Evolutionary conservation across 1,140 invertebrate species (phyloP).

Genomic region (Cephus cinctus): DNA sequence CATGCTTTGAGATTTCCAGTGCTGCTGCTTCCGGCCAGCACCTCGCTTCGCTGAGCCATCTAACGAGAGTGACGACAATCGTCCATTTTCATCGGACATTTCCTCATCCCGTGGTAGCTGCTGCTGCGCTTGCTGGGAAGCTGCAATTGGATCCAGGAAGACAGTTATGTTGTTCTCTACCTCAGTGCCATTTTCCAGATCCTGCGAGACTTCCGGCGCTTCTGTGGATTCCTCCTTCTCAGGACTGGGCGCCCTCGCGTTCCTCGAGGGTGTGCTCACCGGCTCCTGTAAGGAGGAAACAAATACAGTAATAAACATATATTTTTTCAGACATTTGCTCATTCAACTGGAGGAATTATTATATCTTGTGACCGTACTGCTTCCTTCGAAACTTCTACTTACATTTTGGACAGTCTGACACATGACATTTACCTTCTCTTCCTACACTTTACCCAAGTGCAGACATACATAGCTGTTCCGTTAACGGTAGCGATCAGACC

Average conservation of each 20-base stretch:
- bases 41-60: conserved; percentile 36
- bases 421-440: too few relatives aligned
- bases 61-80: conserved; percentile 14
- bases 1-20: conserved; percentile 56
- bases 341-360: too few relatives aligned
- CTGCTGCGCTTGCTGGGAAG: neutral
- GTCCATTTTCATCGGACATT: conserved; percentile 27
- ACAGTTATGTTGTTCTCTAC: conserved; percentile 25
- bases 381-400: too few relatives aligned
- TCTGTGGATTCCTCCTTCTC: conserved; percentile 26
- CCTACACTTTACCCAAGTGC: too few relatives aligned
- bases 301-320: neutral
- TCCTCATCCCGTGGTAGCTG: conserved; percentile 17
- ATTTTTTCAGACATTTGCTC: too few relatives aligned
- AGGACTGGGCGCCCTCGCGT: conserved; percentile 31
- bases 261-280: conserved; percentile 19
- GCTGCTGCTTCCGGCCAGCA: conserved; percentile 35
- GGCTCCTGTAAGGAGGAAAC: neutral
- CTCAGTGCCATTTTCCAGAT: conserved; percentile 10
- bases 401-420: too few relatives aligned
- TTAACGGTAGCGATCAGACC: too few relatives aligned
- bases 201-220: neutral
- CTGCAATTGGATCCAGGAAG: conserved; percentile 19
- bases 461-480: too few relatives aligned
- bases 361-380: too few relatives aligned